Evolutionary conservation across 2,113 vertebrate species (phyloP).

Genomic region (Petrocephalus zakoni): DNA sequence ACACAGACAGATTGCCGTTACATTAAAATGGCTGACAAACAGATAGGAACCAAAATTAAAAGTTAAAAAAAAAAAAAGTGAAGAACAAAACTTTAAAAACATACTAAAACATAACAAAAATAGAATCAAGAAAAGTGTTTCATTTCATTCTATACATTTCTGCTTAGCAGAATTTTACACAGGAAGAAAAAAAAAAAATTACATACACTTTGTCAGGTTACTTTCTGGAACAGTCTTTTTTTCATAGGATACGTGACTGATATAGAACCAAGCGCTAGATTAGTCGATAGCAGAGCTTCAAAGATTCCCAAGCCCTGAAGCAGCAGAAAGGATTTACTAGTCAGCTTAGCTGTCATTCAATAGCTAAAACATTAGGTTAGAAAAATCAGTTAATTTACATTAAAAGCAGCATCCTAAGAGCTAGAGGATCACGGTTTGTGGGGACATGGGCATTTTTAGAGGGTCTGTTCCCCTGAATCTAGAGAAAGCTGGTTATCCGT

Average conservation of each 20-base stretch:
- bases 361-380: conserved; percentile 25
- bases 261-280: conserved; percentile 33
- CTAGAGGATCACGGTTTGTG: conserved; percentile 15
- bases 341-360: conserved; percentile 51
- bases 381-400: conserved; percentile 29
- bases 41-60: neutral
- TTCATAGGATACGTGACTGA: conserved; percentile 25
- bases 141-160: conserved; percentile 48
- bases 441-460: conserved; percentile 21
- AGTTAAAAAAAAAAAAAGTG: conserved; percentile 22
- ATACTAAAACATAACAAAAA: conserved; percentile 39
- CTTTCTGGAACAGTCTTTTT: conserved; percentile 29
- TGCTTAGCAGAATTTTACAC: conserved; percentile 52
- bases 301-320: conserved; percentile 41
- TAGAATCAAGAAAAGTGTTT: conserved; percentile 25
- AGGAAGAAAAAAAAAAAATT: conserved; percentile 24
- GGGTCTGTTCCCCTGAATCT: conserved; percentile 21
- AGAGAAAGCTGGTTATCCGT: neutral
- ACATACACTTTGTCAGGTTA: conserved; percentile 26
- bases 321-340: conserved; percentile 40
- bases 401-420: conserved; percentile 41
- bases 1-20: conserved; percentile 18
- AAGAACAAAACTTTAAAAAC: conserved; percentile 36
- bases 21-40: conserved; percentile 20
- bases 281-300: conserved; percentile 35